Percentiles rank a stretch among this genome's conserved stretches.
Evolutionary conservation across 2,113 vertebrate species (phyloP).

Genomic region (Thunnus maccoyii): DNA sequence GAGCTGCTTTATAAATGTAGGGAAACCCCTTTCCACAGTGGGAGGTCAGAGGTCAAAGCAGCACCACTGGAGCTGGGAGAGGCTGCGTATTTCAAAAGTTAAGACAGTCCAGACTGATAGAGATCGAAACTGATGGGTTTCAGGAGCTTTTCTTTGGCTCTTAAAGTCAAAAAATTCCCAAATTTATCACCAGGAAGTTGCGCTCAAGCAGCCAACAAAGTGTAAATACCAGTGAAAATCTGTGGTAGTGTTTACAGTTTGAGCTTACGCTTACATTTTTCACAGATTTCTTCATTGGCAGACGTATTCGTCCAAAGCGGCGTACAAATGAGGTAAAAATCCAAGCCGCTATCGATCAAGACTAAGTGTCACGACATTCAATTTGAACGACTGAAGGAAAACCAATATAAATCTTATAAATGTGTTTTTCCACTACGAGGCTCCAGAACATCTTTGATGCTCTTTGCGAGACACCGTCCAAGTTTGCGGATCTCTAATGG

Average conservation of each 20-base stretch:
- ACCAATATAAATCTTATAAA: too few relatives aligned
- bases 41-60: slow-evolving; percentile 22
- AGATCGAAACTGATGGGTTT: background rate
- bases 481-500: too few relatives aligned
- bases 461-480: too few relatives aligned
- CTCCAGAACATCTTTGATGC: too few relatives aligned
- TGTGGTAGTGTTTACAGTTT: background rate
- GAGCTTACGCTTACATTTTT: background rate
- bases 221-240: background rate
- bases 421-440: too few relatives aligned
- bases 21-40: slow-evolving; percentile 45
- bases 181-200: background rate
- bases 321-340: too few relatives aligned
- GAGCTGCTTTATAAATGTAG: slow-evolving; percentile 43
- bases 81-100: background rate
- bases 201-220: background rate
- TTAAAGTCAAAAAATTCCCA: too few relatives aligned
- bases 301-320: too few relatives aligned
- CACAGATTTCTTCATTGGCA: too few relatives aligned
- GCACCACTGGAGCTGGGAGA: background rate
- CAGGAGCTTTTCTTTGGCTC: slow-evolving; percentile 6
- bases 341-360: too few relatives aligned
- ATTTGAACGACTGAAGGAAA: too few relatives aligned
- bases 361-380: too few relatives aligned
- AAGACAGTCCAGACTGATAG: background rate